phyloP scores from a whole-genome alignment of 2,797 vertebrate species.

The Enteromius anoplus region DNA sequence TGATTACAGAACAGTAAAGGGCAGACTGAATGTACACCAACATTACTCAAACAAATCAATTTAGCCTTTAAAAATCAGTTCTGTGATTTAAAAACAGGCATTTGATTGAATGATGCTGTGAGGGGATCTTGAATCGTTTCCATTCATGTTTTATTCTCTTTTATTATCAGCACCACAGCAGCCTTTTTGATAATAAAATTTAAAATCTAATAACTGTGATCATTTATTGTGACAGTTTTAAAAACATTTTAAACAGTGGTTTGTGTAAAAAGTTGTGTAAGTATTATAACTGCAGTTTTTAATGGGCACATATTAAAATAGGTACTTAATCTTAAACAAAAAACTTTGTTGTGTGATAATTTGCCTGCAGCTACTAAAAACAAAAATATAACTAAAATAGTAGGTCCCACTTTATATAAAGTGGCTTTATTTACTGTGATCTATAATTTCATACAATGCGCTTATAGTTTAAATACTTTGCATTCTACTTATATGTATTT shows the following conservation, averaged over 20 bases:
- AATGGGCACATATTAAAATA: not conserved
- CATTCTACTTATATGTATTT: too few species aligned
- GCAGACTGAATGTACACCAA: constrained; percentile 30
- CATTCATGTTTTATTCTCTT: constrained; percentile 50
- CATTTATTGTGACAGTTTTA: not conserved
- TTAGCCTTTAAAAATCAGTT: constrained; percentile 42
- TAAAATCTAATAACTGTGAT: not conserved
- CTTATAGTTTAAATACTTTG: too few species aligned
- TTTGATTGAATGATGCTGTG: constrained; percentile 12
- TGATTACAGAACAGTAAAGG: constrained; percentile 55
- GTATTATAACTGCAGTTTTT: not conserved
- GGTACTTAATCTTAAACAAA: not conserved
- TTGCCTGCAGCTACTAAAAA: not conserved
- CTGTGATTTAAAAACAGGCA: constrained; percentile 14
- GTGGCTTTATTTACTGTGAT: too few species aligned
- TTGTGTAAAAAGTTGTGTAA: not conserved
- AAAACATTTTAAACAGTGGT: not conserved
- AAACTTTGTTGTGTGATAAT: not conserved
- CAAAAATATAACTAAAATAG: not conserved
- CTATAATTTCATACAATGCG: too few species aligned
- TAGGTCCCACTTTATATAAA: too few species aligned
- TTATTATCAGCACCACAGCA: not conserved
- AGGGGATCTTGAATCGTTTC: constrained; percentile 27
- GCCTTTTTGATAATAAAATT: not conserved
- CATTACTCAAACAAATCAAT: constrained; percentile 49